Evolutionary conservation across 2,888 invertebrate species (phyloP).

Genomic region (Nomada lathburiana): DNA sequence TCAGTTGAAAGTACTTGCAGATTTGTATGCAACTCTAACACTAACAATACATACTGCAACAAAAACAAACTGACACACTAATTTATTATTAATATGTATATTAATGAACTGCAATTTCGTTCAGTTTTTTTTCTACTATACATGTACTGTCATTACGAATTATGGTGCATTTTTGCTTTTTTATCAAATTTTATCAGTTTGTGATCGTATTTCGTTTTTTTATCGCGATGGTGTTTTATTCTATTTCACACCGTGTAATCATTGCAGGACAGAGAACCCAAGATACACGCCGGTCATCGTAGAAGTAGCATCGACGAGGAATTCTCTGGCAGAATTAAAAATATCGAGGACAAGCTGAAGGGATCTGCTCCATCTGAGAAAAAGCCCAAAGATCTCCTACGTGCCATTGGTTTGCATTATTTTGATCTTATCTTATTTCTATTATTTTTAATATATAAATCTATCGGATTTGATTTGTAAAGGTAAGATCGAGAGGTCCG

Average conservation of each 20-base stretch:
- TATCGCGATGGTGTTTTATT: neutral
- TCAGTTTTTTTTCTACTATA: conserved; percentile 5
- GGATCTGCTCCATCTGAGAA: conserved; percentile 87
- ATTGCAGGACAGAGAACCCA: conserved; percentile 84
- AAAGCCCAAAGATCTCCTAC: conserved; percentile 93
- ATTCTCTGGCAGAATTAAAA: conserved; percentile 88
- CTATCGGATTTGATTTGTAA: conserved; percentile 3
- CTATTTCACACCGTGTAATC: conserved; percentile 34
- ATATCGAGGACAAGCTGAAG: conserved; percentile 92
- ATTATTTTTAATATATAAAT: neutral
- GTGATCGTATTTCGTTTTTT: conserved; percentile 27
- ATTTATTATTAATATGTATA: conserved; percentile 23
- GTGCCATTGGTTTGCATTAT: conserved; percentile 89
- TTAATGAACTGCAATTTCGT: conserved; percentile 17
- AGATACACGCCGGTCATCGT: conserved; percentile 82
- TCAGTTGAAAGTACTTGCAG: conserved; percentile 15
- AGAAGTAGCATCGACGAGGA: conserved; percentile 85
- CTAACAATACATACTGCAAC: conserved; percentile 31
- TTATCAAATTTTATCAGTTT: conserved; percentile 25
- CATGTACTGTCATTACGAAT: conserved; percentile 26
- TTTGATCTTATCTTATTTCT: neutral
- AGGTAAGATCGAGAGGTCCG: conserved; percentile 93
- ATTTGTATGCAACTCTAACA: conserved; percentile 27
- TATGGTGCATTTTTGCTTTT: conserved; percentile 37
- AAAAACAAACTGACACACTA: conserved; percentile 11